Conservation (phyloP, 2,113 vertebrate species). For the Ondatra zibethicus region DNA sequence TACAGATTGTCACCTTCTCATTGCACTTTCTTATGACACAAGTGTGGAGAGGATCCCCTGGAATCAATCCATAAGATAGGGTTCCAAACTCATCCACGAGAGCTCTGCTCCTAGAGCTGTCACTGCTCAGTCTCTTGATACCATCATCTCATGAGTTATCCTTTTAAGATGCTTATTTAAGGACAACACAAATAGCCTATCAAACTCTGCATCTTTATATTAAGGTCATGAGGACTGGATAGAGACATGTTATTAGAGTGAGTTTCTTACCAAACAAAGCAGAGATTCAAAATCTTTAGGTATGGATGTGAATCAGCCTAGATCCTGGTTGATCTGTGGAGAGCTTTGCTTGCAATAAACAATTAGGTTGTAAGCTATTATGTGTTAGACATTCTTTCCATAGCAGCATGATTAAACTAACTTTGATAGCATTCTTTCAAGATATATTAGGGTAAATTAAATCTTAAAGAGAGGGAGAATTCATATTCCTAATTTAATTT, state of each 20-base stretch:
- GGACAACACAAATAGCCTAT: not conserved
- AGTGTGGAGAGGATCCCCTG: not conserved
- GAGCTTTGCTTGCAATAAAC: not conserved
- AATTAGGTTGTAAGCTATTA: not conserved
- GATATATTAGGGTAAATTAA: not conserved
- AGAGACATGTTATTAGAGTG: not conserved
- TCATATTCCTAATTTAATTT: not conserved
- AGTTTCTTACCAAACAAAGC: not conserved
- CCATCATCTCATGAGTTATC: not conserved
- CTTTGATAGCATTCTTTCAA: not conserved
- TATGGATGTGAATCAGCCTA: not conserved
- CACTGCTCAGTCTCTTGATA: not conserved
- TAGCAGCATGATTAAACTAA: not conserved
- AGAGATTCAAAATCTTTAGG: not conserved
- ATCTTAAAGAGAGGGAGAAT: not conserved
- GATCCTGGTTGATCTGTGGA: not conserved
- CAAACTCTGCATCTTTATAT: not conserved
- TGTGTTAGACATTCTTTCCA: not conserved
- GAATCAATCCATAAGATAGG: not conserved
- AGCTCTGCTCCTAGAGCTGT: not conserved
- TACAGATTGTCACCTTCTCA: not conserved
- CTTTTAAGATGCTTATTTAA: not conserved
- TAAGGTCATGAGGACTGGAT: not conserved
- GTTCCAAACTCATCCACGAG: not conserved
- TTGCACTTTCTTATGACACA: not conserved